A percentile compares a stretch with the other conserved stretches of the same genome.
phyloP scores from a whole-genome alignment of 2,113 vertebrate species.

The Trachemys scripta region DNA sequence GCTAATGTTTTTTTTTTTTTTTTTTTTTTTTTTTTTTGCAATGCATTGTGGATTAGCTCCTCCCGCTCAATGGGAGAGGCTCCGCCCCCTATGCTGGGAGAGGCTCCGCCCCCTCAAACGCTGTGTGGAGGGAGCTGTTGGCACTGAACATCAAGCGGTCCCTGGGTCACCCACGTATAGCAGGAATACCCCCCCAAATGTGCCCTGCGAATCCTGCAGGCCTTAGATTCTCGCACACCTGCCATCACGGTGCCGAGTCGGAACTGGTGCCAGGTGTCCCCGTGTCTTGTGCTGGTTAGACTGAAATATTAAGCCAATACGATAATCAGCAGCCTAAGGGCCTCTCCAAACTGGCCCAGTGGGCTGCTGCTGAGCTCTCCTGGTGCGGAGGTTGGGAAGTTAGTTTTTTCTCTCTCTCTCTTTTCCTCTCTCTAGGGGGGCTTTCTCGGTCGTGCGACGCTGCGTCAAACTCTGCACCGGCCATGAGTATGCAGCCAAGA shows the following conservation, averaged over 20 bases:
- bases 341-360: too few relatives aligned
- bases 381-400: slow-evolving; percentile 58
- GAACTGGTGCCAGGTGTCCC: neutral
- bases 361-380: neutral
- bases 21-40: neutral
- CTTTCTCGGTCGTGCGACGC: slow-evolving; percentile 95
- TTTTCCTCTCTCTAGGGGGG: slow-evolving; percentile 85
- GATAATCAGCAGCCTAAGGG: too few relatives aligned
- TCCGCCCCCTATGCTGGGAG: neutral
- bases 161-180: neutral
- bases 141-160: neutral
- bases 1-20: neutral
- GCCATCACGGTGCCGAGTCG: neutral
- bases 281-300: too few relatives aligned
- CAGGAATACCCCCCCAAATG: neutral
- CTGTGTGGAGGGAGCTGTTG: neutral
- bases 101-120: neutral
- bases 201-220: neutral
- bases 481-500: slow-evolving; percentile 96
- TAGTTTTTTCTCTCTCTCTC: slow-evolving; percentile 17
- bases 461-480: slow-evolving; percentile 96
- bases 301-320: neutral
- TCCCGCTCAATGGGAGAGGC: too few relatives aligned
- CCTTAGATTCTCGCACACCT: neutral
- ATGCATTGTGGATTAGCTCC: neutral